A percentile compares a stretch with the other conserved stretches of the same genome.
Conservation (phyloP, 1,140 invertebrate genomes). For the Aphelinus atriplicis region DNA sequence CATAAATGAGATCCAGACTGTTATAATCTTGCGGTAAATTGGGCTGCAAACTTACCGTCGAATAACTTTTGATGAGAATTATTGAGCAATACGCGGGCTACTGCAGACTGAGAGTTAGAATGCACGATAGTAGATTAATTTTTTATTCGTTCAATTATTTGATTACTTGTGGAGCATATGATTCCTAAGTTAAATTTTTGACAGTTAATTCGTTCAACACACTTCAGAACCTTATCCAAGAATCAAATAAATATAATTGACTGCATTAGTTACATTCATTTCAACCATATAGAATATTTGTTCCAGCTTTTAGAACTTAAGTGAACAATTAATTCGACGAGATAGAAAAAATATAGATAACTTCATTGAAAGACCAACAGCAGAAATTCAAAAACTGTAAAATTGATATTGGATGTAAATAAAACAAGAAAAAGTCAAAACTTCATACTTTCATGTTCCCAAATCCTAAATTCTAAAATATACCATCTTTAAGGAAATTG, state of each 20-base stretch:
- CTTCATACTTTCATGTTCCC: too few relatives aligned
- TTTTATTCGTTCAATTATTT: conserved; percentile 33
- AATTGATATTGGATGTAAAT: not conserved
- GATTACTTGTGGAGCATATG: conserved; percentile 1
- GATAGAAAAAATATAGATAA: not conserved
- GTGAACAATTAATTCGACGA: too few relatives aligned
- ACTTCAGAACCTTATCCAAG: conserved; percentile 21
- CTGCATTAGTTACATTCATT: conserved; percentile 35
- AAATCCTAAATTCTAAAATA: too few relatives aligned
- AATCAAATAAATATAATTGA: conserved; percentile 31
- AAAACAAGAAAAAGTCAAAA: not conserved
- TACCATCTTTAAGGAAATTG: too few relatives aligned
- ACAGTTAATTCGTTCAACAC: too few relatives aligned
- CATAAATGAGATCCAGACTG: conserved; percentile 29
- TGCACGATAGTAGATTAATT: conserved; percentile 39
- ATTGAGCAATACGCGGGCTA: conserved; percentile 45
- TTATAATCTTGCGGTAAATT: conserved; percentile 25
- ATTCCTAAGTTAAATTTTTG: too few relatives aligned
- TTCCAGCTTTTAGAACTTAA: too few relatives aligned
- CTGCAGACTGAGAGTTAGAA: conserved; percentile 35
- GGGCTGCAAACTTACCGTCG: conserved; percentile 30
- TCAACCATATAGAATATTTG: too few relatives aligned
- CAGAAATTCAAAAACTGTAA: conserved; percentile 10
- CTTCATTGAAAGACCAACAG: not conserved
- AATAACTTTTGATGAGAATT: conserved; percentile 33